Percentiles rank a stretch among this genome's conserved stretches.
phyloP scores from a whole-genome alignment of 2,888 invertebrate genomes.

The Cephus pygmeus region DNA sequence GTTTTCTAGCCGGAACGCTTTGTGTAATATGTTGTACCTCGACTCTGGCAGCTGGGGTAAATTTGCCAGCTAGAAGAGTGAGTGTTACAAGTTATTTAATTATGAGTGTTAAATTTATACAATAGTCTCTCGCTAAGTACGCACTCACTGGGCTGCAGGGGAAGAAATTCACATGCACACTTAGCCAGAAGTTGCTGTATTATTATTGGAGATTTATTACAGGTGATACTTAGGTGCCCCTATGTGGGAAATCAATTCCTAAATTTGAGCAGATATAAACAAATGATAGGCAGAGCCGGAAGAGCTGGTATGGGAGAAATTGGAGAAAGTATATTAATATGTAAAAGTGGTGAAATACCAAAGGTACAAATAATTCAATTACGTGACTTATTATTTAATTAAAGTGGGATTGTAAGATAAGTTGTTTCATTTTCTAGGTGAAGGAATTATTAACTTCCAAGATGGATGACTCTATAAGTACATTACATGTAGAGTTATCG shows the following conservation, averaged over 20 bases:
- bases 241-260: conserved; percentile 82
- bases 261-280: conserved; percentile 85
- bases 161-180: not conserved
- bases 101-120: not conserved
- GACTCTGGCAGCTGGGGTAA: conserved; percentile 97
- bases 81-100: conserved; percentile 23
- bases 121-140: not conserved
- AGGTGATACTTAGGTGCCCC: conserved; percentile 86
- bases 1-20: conserved; percentile 84
- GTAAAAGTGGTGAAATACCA: conserved; percentile 71
- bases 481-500: conserved; percentile 68
- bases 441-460: conserved; percentile 71
- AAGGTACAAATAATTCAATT: conserved; percentile 56
- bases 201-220: conserved; percentile 14
- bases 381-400: not conserved
- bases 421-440: conserved; percentile 54
- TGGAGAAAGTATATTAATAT: conserved; percentile 91
- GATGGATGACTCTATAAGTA: conserved; percentile 77
- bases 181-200: not conserved
- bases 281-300: conserved; percentile 96
- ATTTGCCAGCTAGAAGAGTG: conserved; percentile 90
- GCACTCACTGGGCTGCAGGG: not conserved
- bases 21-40: conserved; percentile 94
- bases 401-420: not conserved
- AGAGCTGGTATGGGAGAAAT: conserved; percentile 85